These are phyloP conservation scores for Columba janthina DNA, from an alignment of 2,113 vertebrate species.

Conservation along the genomic window DNA sequence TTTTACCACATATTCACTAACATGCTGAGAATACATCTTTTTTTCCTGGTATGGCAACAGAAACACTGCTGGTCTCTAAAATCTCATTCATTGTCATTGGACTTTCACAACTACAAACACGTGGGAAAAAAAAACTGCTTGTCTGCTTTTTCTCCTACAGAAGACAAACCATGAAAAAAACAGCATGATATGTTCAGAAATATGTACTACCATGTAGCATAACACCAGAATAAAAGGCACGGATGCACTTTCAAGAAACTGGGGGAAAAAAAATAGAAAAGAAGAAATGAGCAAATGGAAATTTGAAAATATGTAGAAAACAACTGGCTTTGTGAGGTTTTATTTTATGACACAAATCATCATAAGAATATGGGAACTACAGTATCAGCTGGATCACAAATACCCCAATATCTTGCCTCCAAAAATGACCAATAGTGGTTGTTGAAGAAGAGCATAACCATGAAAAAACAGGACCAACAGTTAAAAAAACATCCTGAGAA, in stretches of 20 bases:
- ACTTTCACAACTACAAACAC: neutral
- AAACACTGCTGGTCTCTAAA: neutral
- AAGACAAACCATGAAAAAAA: neutral
- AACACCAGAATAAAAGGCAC: neutral
- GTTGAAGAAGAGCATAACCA: neutral
- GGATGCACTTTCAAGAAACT: neutral
- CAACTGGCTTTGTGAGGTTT: neutral
- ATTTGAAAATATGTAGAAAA: neutral
- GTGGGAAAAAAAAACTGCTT: neutral
- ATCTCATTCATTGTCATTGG: neutral
- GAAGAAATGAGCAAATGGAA: neutral
- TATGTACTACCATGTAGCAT: neutral
- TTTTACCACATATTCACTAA: neutral
- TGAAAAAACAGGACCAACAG: neutral
- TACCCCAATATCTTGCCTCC: neutral
- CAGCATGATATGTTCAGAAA: neutral
- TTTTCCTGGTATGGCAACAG: neutral
- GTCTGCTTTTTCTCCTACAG: neutral
- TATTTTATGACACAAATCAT: neutral
- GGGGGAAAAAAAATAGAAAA: neutral
- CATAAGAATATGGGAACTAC: neutral
- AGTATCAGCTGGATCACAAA: neutral
- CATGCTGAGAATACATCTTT: conserved; percentile 33
- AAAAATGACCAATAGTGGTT: neutral
- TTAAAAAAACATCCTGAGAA: neutral